phyloP scores from a whole-genome alignment of 2,113 vertebrate species.

The Dasyprocta punctata region DNA sequence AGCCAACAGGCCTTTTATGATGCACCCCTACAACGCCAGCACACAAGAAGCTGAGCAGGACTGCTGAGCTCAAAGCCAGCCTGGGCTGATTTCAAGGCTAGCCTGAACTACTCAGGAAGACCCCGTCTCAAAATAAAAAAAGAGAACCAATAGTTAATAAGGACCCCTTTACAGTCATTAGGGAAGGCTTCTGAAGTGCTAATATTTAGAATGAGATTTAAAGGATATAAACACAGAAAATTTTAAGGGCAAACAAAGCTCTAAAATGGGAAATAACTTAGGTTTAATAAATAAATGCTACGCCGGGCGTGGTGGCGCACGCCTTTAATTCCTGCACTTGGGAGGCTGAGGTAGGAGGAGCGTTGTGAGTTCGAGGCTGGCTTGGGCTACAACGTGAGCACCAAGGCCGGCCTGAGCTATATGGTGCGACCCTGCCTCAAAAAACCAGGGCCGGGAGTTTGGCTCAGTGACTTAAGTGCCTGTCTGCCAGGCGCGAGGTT shows the following conservation, averaged over 20 bases:
- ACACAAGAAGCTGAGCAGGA: neutral
- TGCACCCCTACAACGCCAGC: neutral
- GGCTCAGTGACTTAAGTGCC: too few species aligned
- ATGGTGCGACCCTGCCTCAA: too few species aligned
- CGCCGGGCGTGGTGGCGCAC: neutral
- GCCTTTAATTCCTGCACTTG: neutral
- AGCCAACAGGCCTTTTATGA: neutral
- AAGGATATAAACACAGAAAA: neutral
- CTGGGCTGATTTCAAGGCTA: neutral
- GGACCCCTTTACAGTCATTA: neutral
- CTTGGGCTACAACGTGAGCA: too few species aligned
- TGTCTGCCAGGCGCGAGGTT: too few species aligned
- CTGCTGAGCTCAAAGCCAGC: neutral
- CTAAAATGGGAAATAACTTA: neutral
- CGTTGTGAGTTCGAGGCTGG: too few species aligned
- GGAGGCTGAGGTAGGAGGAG: neutral
- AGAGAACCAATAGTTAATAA: neutral
- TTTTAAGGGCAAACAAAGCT: neutral
- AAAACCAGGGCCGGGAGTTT: too few species aligned
- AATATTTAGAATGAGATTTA: neutral
- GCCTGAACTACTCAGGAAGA: neutral
- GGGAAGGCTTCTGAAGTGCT: neutral
- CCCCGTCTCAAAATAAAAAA: neutral
- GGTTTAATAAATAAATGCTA: slow-evolving; percentile 13
- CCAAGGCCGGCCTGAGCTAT: too few species aligned